Evolutionary conservation across 2,797 vertebrate species (phyloP), one percentile per base, ranked within the genome.

Genomic region (Gobionotothen gibberifrons): DNA sequence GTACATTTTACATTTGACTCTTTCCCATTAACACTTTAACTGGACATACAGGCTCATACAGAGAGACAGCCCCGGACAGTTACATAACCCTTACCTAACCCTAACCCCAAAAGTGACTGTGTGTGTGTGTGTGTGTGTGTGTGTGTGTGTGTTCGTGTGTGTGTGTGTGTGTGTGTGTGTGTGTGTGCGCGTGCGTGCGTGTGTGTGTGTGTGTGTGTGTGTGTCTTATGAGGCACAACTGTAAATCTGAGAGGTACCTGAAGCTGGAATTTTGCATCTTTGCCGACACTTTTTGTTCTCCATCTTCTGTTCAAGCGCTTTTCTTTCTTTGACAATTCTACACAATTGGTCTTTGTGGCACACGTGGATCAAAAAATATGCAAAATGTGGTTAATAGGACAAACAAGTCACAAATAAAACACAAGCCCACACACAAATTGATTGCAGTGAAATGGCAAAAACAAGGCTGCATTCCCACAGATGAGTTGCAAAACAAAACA

Each of bases 221-320:
- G 40, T 59, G 7, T 32, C 4, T 51, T 36, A 54, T 39, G 57
- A 47, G 26, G 57, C 55, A 47, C 12, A 70, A 39, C 43, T 36
- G 59, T 64, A 77, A 66, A 79, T 76, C 39, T 83, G 17, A 82
- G 72, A 88, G 85, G 95, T 99, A 99, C 98, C 98, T 99, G 98
- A 89, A 98, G 97, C 89, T 98, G 98, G 94, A 97, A 97, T 98
- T 99, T 99, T 94, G 97, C 94, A 91, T 99, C 98, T 99, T 99
- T 99, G 96, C 97, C 97, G 95, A 99, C 97, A 96, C 98, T 99
- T 97, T 99, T 99, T 96, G 98, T 99, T 96, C 98, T 98, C 98
- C 98, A 99, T 95, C 98, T 96, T 97, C 98, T 98, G 76, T 96
- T 97, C 93, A 97, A 95, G 84, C 98, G 95, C 93, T 99, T 99